Evolutionary conservation across 1,140 invertebrate species (phyloP), one percentile per base, ranked within the genome.

Genomic region (Leptinotarsa undecemlineata): DNA sequence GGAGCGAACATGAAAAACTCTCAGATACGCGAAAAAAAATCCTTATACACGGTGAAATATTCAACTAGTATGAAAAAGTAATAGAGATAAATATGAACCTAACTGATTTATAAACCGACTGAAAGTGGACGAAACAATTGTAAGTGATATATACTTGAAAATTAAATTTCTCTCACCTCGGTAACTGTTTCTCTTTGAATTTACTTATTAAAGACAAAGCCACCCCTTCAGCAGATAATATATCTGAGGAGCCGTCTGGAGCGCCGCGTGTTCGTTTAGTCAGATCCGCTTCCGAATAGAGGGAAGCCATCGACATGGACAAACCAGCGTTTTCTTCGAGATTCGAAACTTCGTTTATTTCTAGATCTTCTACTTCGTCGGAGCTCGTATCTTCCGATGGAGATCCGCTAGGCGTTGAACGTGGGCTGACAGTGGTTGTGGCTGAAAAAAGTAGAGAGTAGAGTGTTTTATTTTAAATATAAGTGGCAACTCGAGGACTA

Each of bases 101-200:
- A 33, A 33, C 6, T 33, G 26, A 33, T 33, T 6, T 33, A 33
- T 33, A 33, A 33, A 33, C 6, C 1, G 26, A 1, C 26, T 33
- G 26, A 1, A 33, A 33, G 26, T 1, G 26, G 26, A 33, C 26
- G 26, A 33, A 33, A 33, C 26, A 33, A 6, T 33, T 33, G 26
- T 33, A 42, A 42, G 0, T 42, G n/a, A 57, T 17, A 57, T 57
- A 57, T 57, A n/a, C 6, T 4, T 57, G n/a, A 15, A 57, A 57
- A n/a, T n/a, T 57, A 5, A 57, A 57, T 57, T 19, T 57, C 51
- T 21, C 69, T 71, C 77, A 83, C 81, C 78, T 79, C 0, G 94
- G 94, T 63, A 95, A 84, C 74, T 94, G 91, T 77, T 92, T 91
- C 74, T 94, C 91, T 74, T 89, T 92, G 83, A 95, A 95, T 79